A percentile compares a stretch with the other conserved stretches of the same genome.
phyloP scores from a whole-genome alignment of 2,113 vertebrate genomes.

The Ageneiosus marmoratus region DNA sequence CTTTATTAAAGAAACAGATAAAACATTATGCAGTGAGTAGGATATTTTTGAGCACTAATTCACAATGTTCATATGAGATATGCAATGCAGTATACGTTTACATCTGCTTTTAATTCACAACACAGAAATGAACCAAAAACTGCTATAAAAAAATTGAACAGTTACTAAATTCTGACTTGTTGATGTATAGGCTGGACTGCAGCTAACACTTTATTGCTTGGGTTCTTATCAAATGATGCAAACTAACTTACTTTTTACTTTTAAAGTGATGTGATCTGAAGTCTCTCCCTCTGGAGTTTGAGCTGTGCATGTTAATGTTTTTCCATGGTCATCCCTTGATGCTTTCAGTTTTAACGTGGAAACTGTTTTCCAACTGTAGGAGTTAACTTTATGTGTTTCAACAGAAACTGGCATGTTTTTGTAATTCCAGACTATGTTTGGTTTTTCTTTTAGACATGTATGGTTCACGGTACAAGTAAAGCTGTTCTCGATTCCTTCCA shows the following conservation, averaged over 20 bases:
- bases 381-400: not conserved
- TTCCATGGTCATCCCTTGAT: slow-evolving; percentile 25
- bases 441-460: slow-evolving; percentile 25
- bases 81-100: not conserved
- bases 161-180: not conserved
- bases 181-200: not conserved
- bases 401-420: slow-evolving; percentile 3
- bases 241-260: slow-evolving; percentile 34
- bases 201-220: no score
- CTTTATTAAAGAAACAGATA: slow-evolving; percentile 5
- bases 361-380: slow-evolving; percentile 20
- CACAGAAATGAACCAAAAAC: not conserved
- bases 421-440: slow-evolving; percentile 9
- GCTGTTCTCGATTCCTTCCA: slow-evolving; percentile 19
- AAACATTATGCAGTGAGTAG: not conserved
- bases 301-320: slow-evolving; percentile 23
- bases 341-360: slow-evolving; percentile 24
- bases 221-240: not conserved
- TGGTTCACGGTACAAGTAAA: slow-evolving; percentile 29
- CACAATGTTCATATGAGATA: not conserved
- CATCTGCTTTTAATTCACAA: not conserved
- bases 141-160: not conserved
- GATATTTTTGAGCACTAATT: not conserved
- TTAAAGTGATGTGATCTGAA: slow-evolving; percentile 27
- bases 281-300: slow-evolving; percentile 2